phyloP scores from a whole-genome alignment of 2,113 vertebrate genomes.

The Xiphias gladius region DNA sequence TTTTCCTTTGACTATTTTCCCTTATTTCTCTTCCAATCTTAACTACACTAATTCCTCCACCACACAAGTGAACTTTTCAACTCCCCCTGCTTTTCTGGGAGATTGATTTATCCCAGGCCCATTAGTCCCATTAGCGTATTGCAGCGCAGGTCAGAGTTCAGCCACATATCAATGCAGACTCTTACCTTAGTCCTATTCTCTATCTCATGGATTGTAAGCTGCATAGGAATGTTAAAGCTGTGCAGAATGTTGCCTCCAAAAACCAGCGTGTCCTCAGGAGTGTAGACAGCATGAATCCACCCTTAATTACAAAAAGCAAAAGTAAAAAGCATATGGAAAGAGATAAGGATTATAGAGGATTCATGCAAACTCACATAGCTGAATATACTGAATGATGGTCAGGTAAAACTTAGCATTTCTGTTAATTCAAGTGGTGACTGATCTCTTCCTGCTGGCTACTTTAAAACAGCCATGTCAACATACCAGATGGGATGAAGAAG shows the following conservation, averaged over 20 bases:
- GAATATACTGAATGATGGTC: not conserved
- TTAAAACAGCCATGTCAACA: constrained; percentile 41
- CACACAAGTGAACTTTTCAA: too few relatives aligned
- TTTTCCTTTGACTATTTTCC: not conserved
- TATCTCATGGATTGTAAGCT: constrained; percentile 96
- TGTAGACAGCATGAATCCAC: constrained; percentile 99
- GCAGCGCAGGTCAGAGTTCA: constrained; percentile 17
- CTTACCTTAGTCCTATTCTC: constrained; percentile 98
- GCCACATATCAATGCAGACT: constrained; percentile 3
- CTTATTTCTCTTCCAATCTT: not conserved
- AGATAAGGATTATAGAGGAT: not conserved
- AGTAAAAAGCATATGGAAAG: not conserved
- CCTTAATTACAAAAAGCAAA: constrained; percentile 79
- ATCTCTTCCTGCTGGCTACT: constrained; percentile 37
- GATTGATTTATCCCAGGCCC: constrained; percentile 12
- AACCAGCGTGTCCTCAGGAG: constrained; percentile 95
- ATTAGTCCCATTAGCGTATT: constrained; percentile 2
- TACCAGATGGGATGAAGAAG: constrained; percentile 98
- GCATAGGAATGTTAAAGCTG: constrained; percentile 99
- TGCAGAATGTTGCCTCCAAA: constrained; percentile 99
- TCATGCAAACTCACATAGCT: not conserved
- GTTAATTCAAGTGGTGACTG: constrained; percentile 27
- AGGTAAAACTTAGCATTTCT: not conserved
- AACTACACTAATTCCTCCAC: not conserved
- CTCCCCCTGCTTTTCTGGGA: not conserved